A percentile compares a stretch with the other conserved stretches of the same genome.
Conservation (phyloP, 2,888 invertebrate species). For the Apamea monoglypha region DNA sequence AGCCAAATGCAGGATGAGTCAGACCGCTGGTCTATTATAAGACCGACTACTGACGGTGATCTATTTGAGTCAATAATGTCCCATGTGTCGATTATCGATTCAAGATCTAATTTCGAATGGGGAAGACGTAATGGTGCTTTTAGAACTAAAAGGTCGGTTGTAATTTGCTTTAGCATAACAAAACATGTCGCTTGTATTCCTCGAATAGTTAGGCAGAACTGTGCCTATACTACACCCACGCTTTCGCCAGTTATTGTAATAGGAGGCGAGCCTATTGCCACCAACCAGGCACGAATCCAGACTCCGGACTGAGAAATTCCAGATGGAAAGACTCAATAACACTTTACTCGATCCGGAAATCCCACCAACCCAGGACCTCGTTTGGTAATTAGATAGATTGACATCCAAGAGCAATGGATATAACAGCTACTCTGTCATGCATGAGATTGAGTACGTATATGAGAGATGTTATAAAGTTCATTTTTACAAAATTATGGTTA, state of each 20-base stretch:
- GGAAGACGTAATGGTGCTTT: neutral
- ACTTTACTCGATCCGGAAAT: too few species aligned
- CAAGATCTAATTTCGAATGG: slow-evolving; percentile 55
- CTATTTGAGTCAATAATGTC: slow-evolving; percentile 75
- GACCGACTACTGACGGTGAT: slow-evolving; percentile 79
- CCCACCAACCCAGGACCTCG: too few species aligned
- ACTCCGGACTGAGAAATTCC: too few species aligned
- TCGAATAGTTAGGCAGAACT: neutral
- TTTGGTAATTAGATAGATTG: neutral
- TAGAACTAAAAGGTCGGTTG: neutral
- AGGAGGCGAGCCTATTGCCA: too few species aligned
- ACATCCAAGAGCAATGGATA: neutral
- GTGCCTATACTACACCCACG: too few species aligned
- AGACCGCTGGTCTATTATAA: slow-evolving; percentile 82
- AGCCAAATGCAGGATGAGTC: slow-evolving; percentile 86
- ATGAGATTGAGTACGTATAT: neutral
- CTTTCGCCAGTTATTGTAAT: too few species aligned
- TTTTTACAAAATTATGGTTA: neutral
- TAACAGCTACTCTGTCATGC: neutral
- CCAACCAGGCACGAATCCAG: too few species aligned
- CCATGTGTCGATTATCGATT: slow-evolving; percentile 67
- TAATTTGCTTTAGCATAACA: neutral
- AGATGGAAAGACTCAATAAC: too few species aligned
- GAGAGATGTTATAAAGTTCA: neutral
- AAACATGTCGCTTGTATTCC: neutral